These are phyloP conservation scores for Halcyon smyrnensis DNA, from an alignment of 2,797 vertebrate species.

Conservation along the genomic window DNA sequence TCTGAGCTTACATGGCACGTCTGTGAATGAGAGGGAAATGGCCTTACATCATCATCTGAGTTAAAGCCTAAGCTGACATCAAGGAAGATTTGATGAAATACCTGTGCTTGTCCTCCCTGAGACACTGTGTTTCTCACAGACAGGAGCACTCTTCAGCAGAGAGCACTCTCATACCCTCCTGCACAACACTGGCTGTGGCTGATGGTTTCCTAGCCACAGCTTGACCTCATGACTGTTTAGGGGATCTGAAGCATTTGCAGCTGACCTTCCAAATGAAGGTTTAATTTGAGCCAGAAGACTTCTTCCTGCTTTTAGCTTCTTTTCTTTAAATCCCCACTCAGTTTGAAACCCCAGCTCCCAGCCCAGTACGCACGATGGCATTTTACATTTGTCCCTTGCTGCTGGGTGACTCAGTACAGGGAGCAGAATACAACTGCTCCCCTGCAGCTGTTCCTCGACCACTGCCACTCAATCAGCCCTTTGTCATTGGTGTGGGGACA, in stretches of 20 bases:
- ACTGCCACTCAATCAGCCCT: not conserved
- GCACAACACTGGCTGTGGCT: not conserved
- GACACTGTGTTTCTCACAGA: not conserved
- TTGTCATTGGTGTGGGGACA: not conserved
- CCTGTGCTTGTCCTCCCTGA: not conserved
- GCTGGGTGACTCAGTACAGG: not conserved
- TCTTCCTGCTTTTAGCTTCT: not conserved
- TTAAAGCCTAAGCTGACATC: not conserved
- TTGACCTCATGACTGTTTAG: not conserved
- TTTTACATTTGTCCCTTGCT: not conserved
- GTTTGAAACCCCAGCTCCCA: not conserved
- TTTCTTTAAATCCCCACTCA: not conserved
- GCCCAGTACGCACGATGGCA: fast-evolving
- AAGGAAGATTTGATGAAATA: not conserved
- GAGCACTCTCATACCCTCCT: not conserved
- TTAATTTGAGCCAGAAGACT: not conserved
- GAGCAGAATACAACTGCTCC: not conserved
- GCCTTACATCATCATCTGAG: not conserved
- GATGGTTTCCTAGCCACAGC: not conserved
- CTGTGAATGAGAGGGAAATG: not conserved
- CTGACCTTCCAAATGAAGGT: not conserved
- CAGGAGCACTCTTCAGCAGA: not conserved
- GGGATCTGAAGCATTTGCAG: not conserved
- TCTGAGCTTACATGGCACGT: not conserved
- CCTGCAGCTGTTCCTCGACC: not conserved